phyloP scores from a whole-genome alignment of 64 coral and sea anemone genomes.

The Exaiptasia diaphana region DNA sequence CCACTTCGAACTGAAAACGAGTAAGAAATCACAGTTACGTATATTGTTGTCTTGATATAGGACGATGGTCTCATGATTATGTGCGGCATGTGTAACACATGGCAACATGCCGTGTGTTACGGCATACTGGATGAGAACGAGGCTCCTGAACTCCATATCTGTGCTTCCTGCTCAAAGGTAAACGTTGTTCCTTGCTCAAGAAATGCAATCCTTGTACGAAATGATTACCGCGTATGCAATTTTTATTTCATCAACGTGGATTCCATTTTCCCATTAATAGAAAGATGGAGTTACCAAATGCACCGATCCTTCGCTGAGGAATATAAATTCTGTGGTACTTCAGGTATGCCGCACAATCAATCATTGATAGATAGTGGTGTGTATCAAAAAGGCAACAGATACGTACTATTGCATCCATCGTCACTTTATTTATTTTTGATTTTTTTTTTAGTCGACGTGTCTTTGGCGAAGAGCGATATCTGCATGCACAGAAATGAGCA shows the following conservation, averaged over 20 bases:
- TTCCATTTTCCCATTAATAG: neutral
- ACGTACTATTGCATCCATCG: neutral
- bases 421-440: neutral
- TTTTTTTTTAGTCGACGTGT: conserved; percentile 52
- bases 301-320: conserved; percentile 62
- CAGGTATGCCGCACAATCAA: too few species aligned
- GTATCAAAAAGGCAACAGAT: neutral
- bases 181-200: neutral
- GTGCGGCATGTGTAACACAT: conserved; percentile 86
- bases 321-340: conserved; percentile 37
- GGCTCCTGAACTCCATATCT: conserved; percentile 80
- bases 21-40: neutral
- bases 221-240: too few species aligned
- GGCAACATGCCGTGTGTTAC: conserved; percentile 93
- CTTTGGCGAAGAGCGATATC: conserved; percentile 84
- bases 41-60: neutral
- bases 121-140: conserved; percentile 77
- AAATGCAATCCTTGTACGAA: too few species aligned
- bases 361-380: neutral
- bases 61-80: conserved; percentile 97
- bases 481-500: conserved; percentile 80
- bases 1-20: neutral
- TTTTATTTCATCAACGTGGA: neutral
- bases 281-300: conserved; percentile 55
- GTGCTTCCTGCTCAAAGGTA: conserved; percentile 78